Percentiles rank a stretch among this genome's conserved stretches.
phyloP scores from a whole-genome alignment of 1,140 invertebrate genomes.

The Octopus bimaculoides region DNA sequence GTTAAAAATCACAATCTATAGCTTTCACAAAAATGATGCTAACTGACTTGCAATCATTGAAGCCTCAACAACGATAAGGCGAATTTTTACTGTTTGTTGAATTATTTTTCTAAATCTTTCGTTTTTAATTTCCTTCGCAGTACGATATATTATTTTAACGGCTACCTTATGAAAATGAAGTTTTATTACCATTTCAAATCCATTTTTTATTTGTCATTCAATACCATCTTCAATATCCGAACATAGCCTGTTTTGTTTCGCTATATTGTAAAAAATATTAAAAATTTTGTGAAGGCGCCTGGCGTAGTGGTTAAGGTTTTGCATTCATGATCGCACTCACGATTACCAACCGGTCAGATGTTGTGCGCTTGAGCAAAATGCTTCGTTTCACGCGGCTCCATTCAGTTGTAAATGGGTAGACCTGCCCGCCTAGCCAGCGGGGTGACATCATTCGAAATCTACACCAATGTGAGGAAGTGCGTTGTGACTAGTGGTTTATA shows the following conservation, averaged over 20 bases:
- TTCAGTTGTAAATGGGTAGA: no score
- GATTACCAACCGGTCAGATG: no score
- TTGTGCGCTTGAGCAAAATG: no score
- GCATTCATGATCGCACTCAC: no score
- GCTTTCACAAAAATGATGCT: not conserved
- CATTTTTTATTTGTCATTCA: not conserved
- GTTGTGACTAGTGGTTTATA: no score
- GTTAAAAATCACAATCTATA: not conserved
- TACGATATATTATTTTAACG: conserved; percentile 2
- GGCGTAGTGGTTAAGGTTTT: no score
- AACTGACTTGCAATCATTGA: conserved; percentile 1
- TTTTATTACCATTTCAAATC: not conserved
- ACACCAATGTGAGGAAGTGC: no score
- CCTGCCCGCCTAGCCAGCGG: no score
- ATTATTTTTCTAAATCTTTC: conserved; percentile 1
- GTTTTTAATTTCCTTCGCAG: not conserved
- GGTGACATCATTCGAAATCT: no score
- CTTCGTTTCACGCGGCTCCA: no score
- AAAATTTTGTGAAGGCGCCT: not conserved
- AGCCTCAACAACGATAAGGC: not conserved
- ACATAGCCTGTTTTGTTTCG: not conserved
- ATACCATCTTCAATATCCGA: not conserved
- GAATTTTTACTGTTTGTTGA: not conserved
- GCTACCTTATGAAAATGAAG: not conserved
- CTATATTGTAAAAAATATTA: conserved; percentile 1